These are phyloP conservation scores for Stegostoma tigrinum DNA, from an alignment of 2,113 vertebrate genomes.

Conservation along the genomic window DNA sequence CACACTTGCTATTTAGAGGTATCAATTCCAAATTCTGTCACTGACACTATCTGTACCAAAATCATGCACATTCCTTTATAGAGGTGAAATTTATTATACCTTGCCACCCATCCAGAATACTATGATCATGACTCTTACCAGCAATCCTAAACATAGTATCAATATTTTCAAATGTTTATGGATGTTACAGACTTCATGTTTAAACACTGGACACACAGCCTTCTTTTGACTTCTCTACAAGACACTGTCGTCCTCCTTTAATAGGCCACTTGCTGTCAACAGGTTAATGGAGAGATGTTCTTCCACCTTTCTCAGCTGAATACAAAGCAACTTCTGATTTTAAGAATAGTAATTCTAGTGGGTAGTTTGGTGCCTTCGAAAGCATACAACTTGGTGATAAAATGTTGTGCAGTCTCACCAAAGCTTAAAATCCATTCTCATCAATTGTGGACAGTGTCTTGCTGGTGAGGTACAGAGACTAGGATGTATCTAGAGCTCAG, in stretches of 20 bases:
- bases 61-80: background rate
- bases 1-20: background rate
- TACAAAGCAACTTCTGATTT: background rate
- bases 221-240: background rate
- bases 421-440: background rate
- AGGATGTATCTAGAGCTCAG: background rate
- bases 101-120: background rate
- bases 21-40: background rate
- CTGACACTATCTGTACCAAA: background rate
- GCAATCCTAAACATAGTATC: background rate
- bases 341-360: background rate
- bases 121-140: background rate
- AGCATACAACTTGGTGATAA: background rate
- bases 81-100: background rate
- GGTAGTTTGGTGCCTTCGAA: background rate
- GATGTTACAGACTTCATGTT: background rate
- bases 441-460: background rate
- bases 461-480: background rate
- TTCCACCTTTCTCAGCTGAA: background rate
- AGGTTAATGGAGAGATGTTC: background rate
- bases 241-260: background rate
- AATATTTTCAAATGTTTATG: background rate
- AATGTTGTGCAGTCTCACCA: background rate
- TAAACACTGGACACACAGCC: background rate
- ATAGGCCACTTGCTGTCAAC: background rate